Percentiles rank a stretch among this genome's conserved stretches.
Evolutionary conservation across 2,113 vertebrate species (phyloP).

Genomic region (Microcebus griseorufus): DNA sequence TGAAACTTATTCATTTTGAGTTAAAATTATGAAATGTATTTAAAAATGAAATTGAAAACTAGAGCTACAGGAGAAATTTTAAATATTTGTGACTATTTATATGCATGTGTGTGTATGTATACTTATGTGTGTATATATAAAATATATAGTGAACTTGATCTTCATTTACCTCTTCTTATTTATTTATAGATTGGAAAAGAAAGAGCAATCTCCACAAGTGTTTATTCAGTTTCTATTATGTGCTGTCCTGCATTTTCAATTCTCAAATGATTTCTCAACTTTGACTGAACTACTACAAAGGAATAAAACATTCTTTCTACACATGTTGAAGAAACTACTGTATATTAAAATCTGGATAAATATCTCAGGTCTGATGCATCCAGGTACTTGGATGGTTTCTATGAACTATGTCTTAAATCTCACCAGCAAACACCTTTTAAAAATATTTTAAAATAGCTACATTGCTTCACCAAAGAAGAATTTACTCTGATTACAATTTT

Average conservation of each 20-base stretch:
- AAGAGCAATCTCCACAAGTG: constrained; percentile 51
- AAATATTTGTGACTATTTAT: constrained; percentile 7
- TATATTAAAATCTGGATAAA: constrained; percentile 52
- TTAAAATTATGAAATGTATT: constrained; percentile 50
- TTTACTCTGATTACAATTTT: background rate
- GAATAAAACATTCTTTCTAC: constrained; percentile 60
- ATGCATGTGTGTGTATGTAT: background rate
- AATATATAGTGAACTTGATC: constrained; percentile 30
- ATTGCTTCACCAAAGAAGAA: constrained; percentile 41
- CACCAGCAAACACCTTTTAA: constrained; percentile 31
- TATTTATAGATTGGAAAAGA: constrained; percentile 68
- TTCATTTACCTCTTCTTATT: constrained; percentile 54
- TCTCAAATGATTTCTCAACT: constrained; percentile 60
- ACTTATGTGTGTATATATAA: background rate
- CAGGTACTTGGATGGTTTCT: constrained; percentile 57
- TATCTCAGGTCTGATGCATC: constrained; percentile 50
- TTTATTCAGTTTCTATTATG: constrained; percentile 62
- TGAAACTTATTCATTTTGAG: constrained; percentile 3
- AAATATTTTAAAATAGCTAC: constrained; percentile 15
- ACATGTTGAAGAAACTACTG: constrained; percentile 53
- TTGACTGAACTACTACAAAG: constrained; percentile 39
- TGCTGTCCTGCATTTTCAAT: constrained; percentile 67
- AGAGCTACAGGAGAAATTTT: background rate
- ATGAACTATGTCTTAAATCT: constrained; percentile 38
- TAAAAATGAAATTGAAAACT: constrained; percentile 28